phyloP scores from a whole-genome alignment of 2,113 vertebrate genomes.

The Sardina pilchardus region DNA sequence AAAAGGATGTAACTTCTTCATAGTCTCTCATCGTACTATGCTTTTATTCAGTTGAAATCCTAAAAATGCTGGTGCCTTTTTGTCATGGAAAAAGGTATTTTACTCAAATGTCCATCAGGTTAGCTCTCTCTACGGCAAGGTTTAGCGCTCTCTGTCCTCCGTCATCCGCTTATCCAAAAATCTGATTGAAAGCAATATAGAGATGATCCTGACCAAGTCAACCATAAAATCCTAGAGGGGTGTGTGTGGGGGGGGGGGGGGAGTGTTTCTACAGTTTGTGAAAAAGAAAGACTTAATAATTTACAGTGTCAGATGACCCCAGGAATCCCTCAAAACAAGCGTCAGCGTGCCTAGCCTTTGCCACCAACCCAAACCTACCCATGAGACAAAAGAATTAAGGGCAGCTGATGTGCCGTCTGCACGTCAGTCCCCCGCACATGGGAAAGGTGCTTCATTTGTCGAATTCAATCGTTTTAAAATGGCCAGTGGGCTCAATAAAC shows the following conservation, averaged over 20 bases:
- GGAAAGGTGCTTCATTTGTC: too few species aligned
- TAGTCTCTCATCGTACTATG: slow-evolving; percentile 46
- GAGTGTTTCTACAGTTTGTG: not conserved
- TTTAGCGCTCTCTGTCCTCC: not conserved
- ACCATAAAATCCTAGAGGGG: not conserved
- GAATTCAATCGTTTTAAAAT: too few species aligned
- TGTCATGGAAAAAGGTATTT: not conserved
- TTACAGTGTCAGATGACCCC: not conserved
- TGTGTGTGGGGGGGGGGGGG: not conserved
- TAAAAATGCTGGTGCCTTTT: not conserved
- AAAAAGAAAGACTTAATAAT: not conserved
- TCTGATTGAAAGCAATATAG: too few species aligned
- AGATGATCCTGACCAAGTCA: not conserved
- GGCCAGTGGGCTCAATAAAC: too few species aligned
- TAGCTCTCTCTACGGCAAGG: too few species aligned
- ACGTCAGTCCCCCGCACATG: too few species aligned
- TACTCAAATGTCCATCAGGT: not conserved
- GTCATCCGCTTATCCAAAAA: not conserved
- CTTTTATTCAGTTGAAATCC: not conserved
- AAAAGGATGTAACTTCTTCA: slow-evolving; percentile 66
- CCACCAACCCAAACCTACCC: too few species aligned
- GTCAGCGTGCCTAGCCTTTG: too few species aligned
- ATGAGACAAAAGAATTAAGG: too few species aligned
- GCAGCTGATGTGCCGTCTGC: too few species aligned
- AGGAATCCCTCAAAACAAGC: not conserved